Evolutionary conservation across 2,888 invertebrate genomes (phyloP), one percentile per base, ranked within the genome.

Genomic region (Latheticus oryzae): DNA sequence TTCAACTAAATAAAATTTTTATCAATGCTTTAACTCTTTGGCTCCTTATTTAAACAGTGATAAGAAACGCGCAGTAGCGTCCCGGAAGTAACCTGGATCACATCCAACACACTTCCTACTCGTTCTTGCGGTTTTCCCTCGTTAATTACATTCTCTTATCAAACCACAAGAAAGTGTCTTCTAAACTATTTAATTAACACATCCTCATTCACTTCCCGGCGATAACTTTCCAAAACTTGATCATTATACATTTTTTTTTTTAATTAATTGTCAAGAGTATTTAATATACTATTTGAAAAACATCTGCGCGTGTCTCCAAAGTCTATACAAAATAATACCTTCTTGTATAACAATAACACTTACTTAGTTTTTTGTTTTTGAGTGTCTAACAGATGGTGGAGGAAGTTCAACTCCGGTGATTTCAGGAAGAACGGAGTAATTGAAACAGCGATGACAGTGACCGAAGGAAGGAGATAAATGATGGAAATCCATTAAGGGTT

Each of bases 401-500:
- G 9, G 5, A 13, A 4, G 4, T 2, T 32, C 7, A 13, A 2
- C n/a, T 32, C 12, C 32, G 9, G n/a, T 5, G 21, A 21, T 4
- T 17, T 11, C 37, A 21, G 9, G 21, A 24, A 24, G 13, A 42
- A n/a, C 23, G 26, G 26, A 42, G 13, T 33, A 33, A 33, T 47
- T 32, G 30, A 37, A n/a, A n/a, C 1, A 17, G n/a, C 12, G 21
- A 13, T 54, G 53, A 54, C 43, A 45, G 19, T 37, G 57, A 52
- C 65, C 64, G 70, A 53, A 43, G 60, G 26, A 60, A 57, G n/a
- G 67, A 72, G 73, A 73, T 70, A 73, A 73, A 73, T 73, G 71
- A 72, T 70, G 56, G 61, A 71, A 73, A 71, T 73, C 71, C 73
- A 73, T 72, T 73, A 73, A 68, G 56, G 67, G 63, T 33, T 28